Evolutionary conservation across 2,797 vertebrate species (phyloP).

Genomic region (Otolemur crassicaudatus): DNA sequence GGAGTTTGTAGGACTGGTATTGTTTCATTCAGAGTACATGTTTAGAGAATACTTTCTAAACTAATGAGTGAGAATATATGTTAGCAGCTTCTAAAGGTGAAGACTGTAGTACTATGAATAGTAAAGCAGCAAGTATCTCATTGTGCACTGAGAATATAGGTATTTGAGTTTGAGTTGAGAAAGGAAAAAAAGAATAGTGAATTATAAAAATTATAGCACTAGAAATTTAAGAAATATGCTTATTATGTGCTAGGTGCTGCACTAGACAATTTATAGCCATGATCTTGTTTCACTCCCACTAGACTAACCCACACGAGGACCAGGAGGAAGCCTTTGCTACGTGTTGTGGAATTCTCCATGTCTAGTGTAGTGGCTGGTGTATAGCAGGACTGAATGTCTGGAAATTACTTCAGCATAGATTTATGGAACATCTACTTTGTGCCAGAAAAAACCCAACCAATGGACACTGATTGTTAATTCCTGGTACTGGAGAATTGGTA

Average conservation of each 20-base stretch:
- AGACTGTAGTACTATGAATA: neutral
- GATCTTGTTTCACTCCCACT: neutral
- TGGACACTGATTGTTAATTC: neutral
- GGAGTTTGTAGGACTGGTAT: neutral
- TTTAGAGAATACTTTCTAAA: neutral
- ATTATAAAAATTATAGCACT: neutral
- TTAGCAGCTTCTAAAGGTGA: neutral
- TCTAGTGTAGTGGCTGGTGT: neutral
- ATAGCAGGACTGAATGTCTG: neutral
- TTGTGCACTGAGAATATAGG: neutral
- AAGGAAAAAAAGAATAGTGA: neutral
- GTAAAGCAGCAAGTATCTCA: slow-evolving; percentile 14
- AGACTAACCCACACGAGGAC: neutral
- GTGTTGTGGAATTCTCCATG: rapidly evolving
- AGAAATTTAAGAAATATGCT: neutral
- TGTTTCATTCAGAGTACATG: neutral
- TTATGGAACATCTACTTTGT: neutral
- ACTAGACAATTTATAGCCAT: neutral
- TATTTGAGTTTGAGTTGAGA: neutral
- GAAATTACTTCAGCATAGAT: neutral
- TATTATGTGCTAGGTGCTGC: neutral
- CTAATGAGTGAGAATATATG: neutral
- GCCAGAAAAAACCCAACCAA: neutral
- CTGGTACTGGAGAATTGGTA: neutral
- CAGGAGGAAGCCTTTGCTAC: neutral